Evolutionary conservation across 1,140 invertebrate species (phyloP).

Genomic region (Apis laboriosa): DNA sequence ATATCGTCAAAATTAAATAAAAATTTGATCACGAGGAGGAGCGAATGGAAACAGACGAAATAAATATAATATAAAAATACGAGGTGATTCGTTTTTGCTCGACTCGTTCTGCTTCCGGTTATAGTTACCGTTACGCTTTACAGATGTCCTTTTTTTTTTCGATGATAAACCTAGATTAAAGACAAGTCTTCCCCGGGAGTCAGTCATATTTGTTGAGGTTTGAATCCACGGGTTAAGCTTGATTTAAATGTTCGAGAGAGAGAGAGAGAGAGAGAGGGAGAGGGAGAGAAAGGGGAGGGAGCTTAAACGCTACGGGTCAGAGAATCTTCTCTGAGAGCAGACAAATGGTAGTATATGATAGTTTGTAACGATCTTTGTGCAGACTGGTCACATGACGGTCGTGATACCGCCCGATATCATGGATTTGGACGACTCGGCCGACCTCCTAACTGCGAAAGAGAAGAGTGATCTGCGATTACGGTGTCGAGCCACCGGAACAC

Average conservation of each 20-base stretch:
- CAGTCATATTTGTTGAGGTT: slow-evolving; percentile 30
- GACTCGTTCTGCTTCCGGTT: background rate
- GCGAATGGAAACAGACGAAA: background rate
- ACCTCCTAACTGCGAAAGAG: slow-evolving; percentile 80
- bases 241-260: slow-evolving; percentile 42
- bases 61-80: background rate
- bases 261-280: too few relatives aligned
- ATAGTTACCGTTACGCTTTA: background rate
- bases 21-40: background rate
- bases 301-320: background rate
- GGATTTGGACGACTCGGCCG: slow-evolving; percentile 78
- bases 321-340: background rate
- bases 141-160: background rate
- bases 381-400: slow-evolving; percentile 91
- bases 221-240: slow-evolving; percentile 38
- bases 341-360: slow-evolving; percentile 23
- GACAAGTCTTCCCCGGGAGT: slow-evolving; percentile 10
- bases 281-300: background rate
- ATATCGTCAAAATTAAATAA: slow-evolving; percentile 25
- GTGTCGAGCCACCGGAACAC: slow-evolving; percentile 90
- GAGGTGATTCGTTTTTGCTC: background rate
- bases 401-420: slow-evolving; percentile 92
- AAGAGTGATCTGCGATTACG: slow-evolving; percentile 87
- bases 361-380: slow-evolving; percentile 35
- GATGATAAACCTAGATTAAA: slow-evolving; percentile 41